These are phyloP conservation scores for Misgurnus mizolepis DNA, from an alignment of 2,113 vertebrate species.

Conservation along the genomic window DNA sequence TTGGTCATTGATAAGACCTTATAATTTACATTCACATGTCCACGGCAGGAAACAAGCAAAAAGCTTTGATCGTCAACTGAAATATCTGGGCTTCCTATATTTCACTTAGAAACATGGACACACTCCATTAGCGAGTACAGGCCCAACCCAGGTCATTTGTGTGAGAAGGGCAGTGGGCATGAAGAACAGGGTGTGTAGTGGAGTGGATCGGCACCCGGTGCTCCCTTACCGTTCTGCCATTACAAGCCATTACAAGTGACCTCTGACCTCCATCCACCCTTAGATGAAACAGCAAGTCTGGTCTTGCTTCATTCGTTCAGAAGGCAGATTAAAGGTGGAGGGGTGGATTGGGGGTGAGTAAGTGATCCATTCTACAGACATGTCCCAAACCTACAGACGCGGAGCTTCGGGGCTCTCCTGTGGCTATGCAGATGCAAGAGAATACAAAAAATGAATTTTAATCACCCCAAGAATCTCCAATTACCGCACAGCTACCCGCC, in stretches of 20 bases:
- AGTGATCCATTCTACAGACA: slow-evolving; percentile 55
- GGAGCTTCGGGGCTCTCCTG: slow-evolving; percentile 65
- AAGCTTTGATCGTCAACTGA: slow-evolving; percentile 10
- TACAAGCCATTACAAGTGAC: slow-evolving; percentile 79
- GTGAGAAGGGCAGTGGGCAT: slow-evolving; percentile 3
- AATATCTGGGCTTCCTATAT: neutral
- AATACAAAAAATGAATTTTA: slow-evolving; percentile 65
- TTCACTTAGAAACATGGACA: neutral
- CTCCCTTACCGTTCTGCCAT: slow-evolving; percentile 74
- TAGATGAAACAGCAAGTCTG: slow-evolving; percentile 78
- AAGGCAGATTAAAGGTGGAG: slow-evolving; percentile 64
- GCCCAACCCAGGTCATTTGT: slow-evolving; percentile 23
- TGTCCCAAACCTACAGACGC: slow-evolving; percentile 66
- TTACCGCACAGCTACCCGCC: slow-evolving; percentile 72
- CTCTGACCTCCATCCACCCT: slow-evolving; percentile 79
- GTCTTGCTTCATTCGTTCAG: slow-evolving; percentile 77
- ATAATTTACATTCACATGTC: neutral
- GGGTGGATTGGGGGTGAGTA: slow-evolving; percentile 28
- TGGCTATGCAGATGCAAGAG: slow-evolving; percentile 72
- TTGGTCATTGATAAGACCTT: neutral
- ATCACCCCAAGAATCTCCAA: slow-evolving; percentile 69
- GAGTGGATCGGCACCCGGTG: slow-evolving; percentile 75
- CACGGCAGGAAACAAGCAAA: neutral
- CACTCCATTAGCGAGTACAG: slow-evolving; percentile 29
- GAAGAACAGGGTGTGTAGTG: slow-evolving; percentile 56